Percentiles rank a stretch among this genome's conserved stretches.
Conservation (phyloP, 1,140 invertebrate species). For the Apocrypta bakeri region DNA sequence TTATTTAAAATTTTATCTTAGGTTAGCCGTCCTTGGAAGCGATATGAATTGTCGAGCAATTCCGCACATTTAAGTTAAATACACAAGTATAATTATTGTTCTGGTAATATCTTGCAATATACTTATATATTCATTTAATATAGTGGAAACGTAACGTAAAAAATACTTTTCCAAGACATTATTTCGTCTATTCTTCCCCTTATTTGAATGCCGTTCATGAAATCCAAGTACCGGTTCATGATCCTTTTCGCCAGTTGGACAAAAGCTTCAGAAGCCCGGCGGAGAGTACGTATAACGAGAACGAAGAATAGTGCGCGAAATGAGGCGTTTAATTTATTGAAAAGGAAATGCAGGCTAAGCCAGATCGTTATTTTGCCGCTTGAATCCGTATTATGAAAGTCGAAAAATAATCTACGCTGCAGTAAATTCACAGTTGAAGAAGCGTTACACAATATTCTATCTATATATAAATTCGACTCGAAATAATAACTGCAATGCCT, state of each 20-base stretch:
- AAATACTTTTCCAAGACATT: no score
- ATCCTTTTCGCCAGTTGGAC: background rate
- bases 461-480: background rate
- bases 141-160: no score
- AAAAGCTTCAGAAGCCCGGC: slow-evolving; percentile 1
- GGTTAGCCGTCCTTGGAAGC: no score
- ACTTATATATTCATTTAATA: no score
- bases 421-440: background rate
- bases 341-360: slow-evolving; percentile 30
- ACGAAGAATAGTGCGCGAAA: background rate
- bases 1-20: background rate
- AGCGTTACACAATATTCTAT: background rate
- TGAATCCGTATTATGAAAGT: slow-evolving; percentile 44
- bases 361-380: slow-evolving; percentile 36
- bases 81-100: no score
- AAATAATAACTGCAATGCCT: background rate
- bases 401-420: background rate
- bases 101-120: no score
- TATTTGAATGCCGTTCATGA: background rate
- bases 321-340: slow-evolving; percentile 41
- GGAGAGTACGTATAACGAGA: background rate
- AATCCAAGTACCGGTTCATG: background rate
- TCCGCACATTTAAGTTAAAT: no score
- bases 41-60: no score
- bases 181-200: background rate